Conservation (phyloP, 1,140 invertebrate genomes). For the Protaetia brevitarsis region DNA sequence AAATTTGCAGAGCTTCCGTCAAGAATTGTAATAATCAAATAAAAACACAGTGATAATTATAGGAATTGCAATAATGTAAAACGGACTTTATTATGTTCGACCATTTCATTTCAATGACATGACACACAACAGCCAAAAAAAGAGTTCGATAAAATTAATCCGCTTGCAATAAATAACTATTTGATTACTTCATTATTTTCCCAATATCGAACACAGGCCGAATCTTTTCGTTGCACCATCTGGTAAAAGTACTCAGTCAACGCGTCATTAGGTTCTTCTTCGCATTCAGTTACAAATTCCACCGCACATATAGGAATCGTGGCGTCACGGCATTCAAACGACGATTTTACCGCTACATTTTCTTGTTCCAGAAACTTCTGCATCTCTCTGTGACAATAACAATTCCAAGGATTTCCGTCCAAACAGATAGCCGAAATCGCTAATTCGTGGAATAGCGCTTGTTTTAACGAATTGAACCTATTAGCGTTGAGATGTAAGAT, state of each 20-base stretch:
- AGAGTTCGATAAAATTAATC: too few relatives aligned
- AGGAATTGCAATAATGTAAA: too few relatives aligned
- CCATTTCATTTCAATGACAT: too few relatives aligned
- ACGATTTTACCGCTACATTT: neutral
- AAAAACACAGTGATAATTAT: too few relatives aligned
- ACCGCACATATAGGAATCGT: neutral
- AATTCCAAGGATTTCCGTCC: conserved; percentile 13
- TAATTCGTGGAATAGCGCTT: neutral
- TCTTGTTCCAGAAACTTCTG: neutral
- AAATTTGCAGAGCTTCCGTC: too few relatives aligned
- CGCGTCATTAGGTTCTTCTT: neutral
- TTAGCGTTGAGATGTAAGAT: neutral
- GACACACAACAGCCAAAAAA: too few relatives aligned
- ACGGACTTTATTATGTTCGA: too few relatives aligned
- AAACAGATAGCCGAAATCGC: neutral
- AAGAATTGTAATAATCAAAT: too few relatives aligned
- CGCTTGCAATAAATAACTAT: too few relatives aligned
- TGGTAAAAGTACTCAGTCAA: neutral
- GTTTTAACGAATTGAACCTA: neutral
- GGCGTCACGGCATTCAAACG: neutral
- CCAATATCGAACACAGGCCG: neutral
- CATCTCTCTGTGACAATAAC: neutral
- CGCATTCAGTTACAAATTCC: neutral
- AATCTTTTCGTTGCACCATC: neutral
- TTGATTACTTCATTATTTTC: neutral